These are phyloP conservation scores for Eupithecia tripunctaria DNA, from an alignment of 2,888 invertebrate species.

Conservation along the genomic window DNA sequence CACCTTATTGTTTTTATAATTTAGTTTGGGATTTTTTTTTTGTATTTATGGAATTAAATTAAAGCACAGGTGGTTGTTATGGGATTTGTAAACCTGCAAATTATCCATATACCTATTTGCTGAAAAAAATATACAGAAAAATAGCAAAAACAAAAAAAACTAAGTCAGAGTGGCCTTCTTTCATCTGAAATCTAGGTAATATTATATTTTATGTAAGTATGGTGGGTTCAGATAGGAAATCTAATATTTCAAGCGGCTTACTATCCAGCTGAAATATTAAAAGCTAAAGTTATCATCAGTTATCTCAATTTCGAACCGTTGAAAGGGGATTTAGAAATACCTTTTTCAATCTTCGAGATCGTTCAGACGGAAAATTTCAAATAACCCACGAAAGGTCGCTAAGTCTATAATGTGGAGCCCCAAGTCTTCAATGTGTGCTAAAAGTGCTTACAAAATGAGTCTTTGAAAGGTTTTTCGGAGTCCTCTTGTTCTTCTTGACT, in stretches of 20 bases:
- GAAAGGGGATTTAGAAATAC: slow-evolving; percentile 29
- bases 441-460: slow-evolving; percentile 49
- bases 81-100: not conserved
- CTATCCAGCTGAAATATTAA: slow-evolving; percentile 4
- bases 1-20: slow-evolving; percentile 36
- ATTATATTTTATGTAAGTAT: not conserved
- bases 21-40: not conserved
- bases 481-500: slow-evolving; percentile 9
- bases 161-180: not conserved
- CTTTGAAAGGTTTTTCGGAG: slow-evolving; percentile 46
- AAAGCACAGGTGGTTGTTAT: not conserved
- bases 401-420: slow-evolving; percentile 34
- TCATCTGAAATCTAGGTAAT: no score
- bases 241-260: not conserved
- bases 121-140: not conserved
- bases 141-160: not conserved
- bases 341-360: slow-evolving; percentile 41
- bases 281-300: slow-evolving; percentile 18
- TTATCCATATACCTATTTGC: no score
- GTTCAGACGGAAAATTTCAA: slow-evolving; percentile 43
- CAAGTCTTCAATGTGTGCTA: slow-evolving; percentile 36
- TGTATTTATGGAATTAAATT: not conserved
- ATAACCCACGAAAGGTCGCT: slow-evolving; percentile 37
- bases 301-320: slow-evolving; percentile 27
- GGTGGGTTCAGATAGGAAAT: not conserved